Evolutionary conservation across 2,113 vertebrate species (phyloP).

Genomic region (Hyperopisus bebe): DNA sequence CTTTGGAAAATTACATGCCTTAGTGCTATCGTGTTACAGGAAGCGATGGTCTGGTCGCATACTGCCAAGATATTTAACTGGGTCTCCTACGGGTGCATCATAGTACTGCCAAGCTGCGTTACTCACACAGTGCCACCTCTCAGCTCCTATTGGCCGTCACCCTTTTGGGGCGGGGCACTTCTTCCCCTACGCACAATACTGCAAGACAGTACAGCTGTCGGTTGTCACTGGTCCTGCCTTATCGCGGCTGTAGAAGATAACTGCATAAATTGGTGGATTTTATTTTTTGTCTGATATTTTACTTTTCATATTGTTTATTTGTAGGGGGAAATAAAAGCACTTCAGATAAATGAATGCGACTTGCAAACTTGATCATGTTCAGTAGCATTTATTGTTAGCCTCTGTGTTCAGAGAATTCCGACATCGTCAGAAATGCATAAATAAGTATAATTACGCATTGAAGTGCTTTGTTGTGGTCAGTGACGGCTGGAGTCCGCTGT

Average conservation of each 20-base stretch:
- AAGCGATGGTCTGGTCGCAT: background rate
- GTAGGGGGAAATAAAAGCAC: background rate
- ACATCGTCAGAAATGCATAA: background rate
- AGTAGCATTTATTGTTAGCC: background rate
- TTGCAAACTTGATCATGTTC: background rate
- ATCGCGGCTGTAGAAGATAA: background rate
- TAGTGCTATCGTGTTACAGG: background rate
- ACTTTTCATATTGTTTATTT: background rate
- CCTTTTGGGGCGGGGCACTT: background rate
- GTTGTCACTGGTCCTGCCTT: background rate
- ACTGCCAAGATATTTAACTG: background rate
- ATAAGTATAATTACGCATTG: background rate
- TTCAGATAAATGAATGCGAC: background rate
- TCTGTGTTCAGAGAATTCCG: background rate
- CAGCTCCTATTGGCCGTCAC: background rate
- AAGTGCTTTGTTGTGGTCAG: conserved; percentile 21
- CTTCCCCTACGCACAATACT: background rate
- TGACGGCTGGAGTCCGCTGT: conserved; percentile 4
- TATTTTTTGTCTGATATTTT: background rate
- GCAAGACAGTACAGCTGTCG: background rate
- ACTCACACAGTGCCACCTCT: background rate
- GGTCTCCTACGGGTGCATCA: background rate
- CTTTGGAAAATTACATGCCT: background rate
- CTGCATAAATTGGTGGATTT: background rate
- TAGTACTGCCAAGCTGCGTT: background rate